Conservation (phyloP, 2,888 invertebrate species). For the Drosophila eohydei region DNA sequence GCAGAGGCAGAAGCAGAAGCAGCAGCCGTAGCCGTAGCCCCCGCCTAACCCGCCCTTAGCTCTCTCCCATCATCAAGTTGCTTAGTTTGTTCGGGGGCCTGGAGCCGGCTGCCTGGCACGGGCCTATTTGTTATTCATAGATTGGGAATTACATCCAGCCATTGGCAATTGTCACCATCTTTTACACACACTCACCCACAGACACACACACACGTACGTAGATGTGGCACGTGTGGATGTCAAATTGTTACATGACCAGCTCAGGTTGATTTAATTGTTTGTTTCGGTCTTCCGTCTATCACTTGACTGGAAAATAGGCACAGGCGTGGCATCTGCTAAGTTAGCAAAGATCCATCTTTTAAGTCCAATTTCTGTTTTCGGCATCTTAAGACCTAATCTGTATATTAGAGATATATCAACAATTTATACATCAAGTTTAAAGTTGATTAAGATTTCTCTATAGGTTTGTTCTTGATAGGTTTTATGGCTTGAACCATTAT, state of each 20-base stretch:
- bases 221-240: conserved; percentile 61
- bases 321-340: neutral
- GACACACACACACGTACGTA: conserved; percentile 10
- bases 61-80: conserved; percentile 17
- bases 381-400: too few relatives aligned
- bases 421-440: neutral
- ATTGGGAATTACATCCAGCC: conserved; percentile 79
- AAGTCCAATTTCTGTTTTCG: too few relatives aligned
- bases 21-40: conserved; percentile 1
- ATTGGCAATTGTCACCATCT: conserved; percentile 76
- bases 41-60: neutral
- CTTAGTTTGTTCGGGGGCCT: conserved; percentile 60
- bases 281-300: conserved; percentile 17
- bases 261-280: conserved; percentile 45
- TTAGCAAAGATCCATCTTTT: too few relatives aligned
- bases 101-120: conserved; percentile 43
- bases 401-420: neutral
- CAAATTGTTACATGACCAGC: conserved; percentile 64
- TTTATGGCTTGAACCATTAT: neutral
- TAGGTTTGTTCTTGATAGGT: neutral
- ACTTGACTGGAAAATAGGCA: conserved; percentile 6
- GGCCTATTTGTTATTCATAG: conserved; percentile 80
- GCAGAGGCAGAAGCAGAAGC: conserved; percentile 32
- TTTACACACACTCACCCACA: conserved; percentile 37
- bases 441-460: neutral